Conservation (phyloP, 2,888 invertebrate genomes). For the Lamellibrachia satsuma region DNA sequence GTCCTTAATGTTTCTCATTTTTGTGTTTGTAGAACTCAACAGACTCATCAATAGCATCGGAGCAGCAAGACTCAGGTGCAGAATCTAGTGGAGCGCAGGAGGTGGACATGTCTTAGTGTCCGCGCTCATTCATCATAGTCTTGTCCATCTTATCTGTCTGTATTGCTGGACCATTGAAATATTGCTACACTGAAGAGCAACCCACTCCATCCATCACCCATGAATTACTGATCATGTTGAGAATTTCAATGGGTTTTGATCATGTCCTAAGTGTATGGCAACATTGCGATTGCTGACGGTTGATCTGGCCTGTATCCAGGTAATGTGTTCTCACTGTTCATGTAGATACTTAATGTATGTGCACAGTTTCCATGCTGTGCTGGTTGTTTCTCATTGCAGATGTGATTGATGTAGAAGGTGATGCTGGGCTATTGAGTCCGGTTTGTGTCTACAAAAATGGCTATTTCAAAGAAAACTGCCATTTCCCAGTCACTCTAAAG, state of each 20-base stretch:
- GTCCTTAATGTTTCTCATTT: background rate
- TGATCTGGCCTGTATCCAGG: background rate
- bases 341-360: background rate
- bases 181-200: background rate
- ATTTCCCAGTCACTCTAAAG: background rate
- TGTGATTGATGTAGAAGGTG: background rate
- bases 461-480: background rate
- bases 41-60: background rate
- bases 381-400: background rate
- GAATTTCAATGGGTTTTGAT: background rate
- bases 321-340: background rate
- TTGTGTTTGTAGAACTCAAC: background rate
- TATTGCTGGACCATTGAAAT: background rate
- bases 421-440: background rate
- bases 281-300: background rate
- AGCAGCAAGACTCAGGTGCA: background rate
- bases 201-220: background rate
- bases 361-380: background rate
- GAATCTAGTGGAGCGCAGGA: conserved; percentile 18
- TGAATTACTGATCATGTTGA: background rate
- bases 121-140: background rate
- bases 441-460: background rate
- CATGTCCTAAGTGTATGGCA: background rate
- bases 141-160: background rate
- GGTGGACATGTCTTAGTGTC: conserved; percentile 32